phyloP scores from a whole-genome alignment of 1,140 invertebrate species.

The Drosophila sproati region DNA sequence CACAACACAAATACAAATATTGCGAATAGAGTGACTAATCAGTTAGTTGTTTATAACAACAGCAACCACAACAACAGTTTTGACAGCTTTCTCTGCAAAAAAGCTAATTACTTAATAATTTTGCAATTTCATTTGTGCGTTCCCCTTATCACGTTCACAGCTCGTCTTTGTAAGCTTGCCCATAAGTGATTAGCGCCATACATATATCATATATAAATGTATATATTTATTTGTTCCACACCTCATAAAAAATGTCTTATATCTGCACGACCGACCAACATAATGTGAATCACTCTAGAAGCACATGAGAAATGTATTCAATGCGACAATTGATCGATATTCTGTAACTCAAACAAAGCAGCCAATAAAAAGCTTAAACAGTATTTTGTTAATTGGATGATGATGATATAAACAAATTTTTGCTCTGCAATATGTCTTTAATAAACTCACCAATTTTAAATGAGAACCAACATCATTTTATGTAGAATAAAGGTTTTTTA shows the following conservation, averaged over 20 bases:
- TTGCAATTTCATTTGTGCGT: constrained; percentile 15
- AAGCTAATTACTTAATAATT: constrained; percentile 10
- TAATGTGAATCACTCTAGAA: constrained; percentile 13
- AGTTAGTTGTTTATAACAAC: constrained; percentile 13
- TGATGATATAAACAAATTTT: too few relatives aligned
- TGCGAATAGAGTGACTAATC: constrained; percentile 22
- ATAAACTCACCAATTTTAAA: too few relatives aligned
- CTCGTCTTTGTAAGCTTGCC: not conserved
- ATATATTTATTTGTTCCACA: too few relatives aligned
- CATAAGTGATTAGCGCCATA: too few relatives aligned
- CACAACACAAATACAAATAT: not conserved
- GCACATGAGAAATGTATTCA: not conserved
- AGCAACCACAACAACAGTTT: constrained; percentile 15
- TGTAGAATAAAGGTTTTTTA: too few relatives aligned
- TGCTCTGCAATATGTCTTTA: too few relatives aligned
- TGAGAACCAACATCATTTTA: too few relatives aligned
- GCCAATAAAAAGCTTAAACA: too few relatives aligned
- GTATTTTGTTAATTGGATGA: too few relatives aligned
- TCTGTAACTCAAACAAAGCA: too few relatives aligned
- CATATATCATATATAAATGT: too few relatives aligned
- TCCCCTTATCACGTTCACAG: constrained; percentile 27
- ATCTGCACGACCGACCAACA: not conserved
- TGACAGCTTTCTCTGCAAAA: constrained; percentile 5
- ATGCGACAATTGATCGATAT: not conserved
- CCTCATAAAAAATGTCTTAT: not conserved